phyloP scores from a whole-genome alignment of 1,140 invertebrate species.

The Grapholita molesta region DNA sequence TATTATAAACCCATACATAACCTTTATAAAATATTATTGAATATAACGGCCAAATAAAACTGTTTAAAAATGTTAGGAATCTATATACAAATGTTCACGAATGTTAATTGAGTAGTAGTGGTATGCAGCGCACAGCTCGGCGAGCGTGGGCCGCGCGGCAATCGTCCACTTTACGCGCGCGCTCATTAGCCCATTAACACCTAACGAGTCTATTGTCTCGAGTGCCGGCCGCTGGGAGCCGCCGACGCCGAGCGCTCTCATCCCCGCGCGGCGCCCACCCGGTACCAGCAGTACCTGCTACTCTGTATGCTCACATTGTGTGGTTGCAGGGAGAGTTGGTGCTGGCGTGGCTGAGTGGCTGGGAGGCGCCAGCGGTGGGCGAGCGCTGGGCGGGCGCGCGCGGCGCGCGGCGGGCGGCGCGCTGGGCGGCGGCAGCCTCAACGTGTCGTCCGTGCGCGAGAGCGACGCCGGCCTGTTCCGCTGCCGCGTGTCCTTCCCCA shows the following conservation, averaged over 20 bases:
- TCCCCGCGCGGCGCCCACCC: too few species aligned
- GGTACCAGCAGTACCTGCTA: too few species aligned
- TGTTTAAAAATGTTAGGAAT: too few species aligned
- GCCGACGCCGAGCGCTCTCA: background rate
- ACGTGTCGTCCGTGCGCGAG: slow-evolving; percentile 92
- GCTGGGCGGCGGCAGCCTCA: slow-evolving; percentile 89
- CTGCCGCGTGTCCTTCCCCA: slow-evolving; percentile 92
- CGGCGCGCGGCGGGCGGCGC: slow-evolving; percentile 82
- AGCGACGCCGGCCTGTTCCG: slow-evolving; percentile 95
- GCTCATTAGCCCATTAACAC: background rate
- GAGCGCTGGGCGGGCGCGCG: slow-evolving; percentile 88
- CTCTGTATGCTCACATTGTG: too few species aligned
- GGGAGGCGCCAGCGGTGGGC: slow-evolving; percentile 75
- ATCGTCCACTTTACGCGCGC: slow-evolving; percentile 32
- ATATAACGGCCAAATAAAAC: too few species aligned
- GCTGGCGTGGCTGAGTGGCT: slow-evolving; percentile 90
- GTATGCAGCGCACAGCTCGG: slow-evolving; percentile 9
- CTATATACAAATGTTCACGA: too few species aligned
- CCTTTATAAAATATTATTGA: too few species aligned
- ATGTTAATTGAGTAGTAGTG: too few species aligned
- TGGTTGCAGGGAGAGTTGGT: slow-evolving; percentile 82
- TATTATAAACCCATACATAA: too few species aligned
- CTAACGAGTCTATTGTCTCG: slow-evolving; percentile 8
- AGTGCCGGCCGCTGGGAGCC: background rate
- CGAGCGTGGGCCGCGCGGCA: slow-evolving; percentile 26